Conservation (phyloP, 2,797 vertebrate genomes). For the Enteromius fasciolatus region DNA sequence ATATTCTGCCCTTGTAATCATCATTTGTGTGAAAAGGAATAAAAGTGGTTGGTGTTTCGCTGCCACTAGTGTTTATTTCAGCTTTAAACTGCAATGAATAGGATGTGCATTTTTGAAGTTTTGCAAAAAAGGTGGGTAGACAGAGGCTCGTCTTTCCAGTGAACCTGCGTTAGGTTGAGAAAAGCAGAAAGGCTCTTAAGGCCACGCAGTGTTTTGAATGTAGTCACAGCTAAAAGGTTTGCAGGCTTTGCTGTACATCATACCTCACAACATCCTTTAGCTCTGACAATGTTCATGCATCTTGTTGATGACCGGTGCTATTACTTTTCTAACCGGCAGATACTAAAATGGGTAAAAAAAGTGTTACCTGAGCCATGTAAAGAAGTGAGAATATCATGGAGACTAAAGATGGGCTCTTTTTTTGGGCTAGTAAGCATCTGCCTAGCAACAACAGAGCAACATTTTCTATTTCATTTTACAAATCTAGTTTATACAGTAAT, state of each 20-base stretch:
- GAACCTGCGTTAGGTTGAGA: not conserved
- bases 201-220: conserved; percentile 10
- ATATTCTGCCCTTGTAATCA: not conserved
- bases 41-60: not conserved
- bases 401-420: not conserved
- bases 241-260: not conserved
- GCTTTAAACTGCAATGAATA: not conserved
- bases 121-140: not conserved
- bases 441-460: not conserved
- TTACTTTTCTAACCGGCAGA: conserved; percentile 5
- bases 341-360: not conserved
- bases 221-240: conserved; percentile 16
- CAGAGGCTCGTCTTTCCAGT: not conserved
- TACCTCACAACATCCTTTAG: conserved; percentile 8
- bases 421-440: not conserved
- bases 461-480: not conserved
- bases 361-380: not conserved
- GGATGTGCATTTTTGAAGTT: not conserved
- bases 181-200: not conserved
- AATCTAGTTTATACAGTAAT: not conserved
- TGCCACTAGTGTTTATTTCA: not conserved
- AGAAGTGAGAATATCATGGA: not conserved
- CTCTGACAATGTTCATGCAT: conserved; percentile 13
- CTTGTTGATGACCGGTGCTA: conserved; percentile 22
- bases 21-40: not conserved